phyloP scores from a whole-genome alignment of 1,140 invertebrate genomes.

The Aleiodes sp. region DNA sequence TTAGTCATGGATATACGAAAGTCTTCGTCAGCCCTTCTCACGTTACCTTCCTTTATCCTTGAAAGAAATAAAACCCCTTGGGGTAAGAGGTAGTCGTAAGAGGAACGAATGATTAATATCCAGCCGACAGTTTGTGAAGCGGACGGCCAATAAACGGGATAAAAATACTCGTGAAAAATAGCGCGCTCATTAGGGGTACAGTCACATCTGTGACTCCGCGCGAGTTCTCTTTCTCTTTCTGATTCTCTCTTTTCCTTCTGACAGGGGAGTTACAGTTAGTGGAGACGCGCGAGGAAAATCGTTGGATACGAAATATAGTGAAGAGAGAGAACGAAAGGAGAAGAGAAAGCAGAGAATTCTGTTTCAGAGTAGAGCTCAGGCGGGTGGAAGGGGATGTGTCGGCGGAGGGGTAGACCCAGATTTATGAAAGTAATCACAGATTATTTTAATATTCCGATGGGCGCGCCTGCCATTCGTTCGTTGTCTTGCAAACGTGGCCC shows the following conservation, averaged over 20 bases:
- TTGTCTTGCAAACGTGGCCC: slow-evolving; percentile 49
- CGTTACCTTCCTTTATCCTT: slow-evolving; percentile 48
- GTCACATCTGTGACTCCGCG: slow-evolving; percentile 63
- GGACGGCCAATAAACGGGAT: slow-evolving; percentile 67
- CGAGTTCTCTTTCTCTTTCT: slow-evolving; percentile 14
- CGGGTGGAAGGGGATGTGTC: background rate
- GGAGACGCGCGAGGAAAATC: background rate
- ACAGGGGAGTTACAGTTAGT: background rate
- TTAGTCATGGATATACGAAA: background rate
- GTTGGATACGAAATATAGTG: slow-evolving; percentile 14
- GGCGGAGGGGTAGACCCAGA: slow-evolving; percentile 40
- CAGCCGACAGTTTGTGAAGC: slow-evolving; percentile 66
- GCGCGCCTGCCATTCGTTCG: slow-evolving; percentile 57
- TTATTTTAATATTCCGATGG: slow-evolving; percentile 65
- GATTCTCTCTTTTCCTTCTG: slow-evolving; percentile 30
- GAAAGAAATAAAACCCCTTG: slow-evolving; percentile 58
- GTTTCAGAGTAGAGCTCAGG: background rate
- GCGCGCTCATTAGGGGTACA: slow-evolving; percentile 66
- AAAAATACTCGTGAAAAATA: slow-evolving; percentile 69
- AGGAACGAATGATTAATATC: slow-evolving; percentile 65
- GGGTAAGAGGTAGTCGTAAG: slow-evolving; percentile 51
- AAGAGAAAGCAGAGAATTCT: background rate
- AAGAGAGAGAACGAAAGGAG: slow-evolving; percentile 12
- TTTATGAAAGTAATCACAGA: slow-evolving; percentile 65
- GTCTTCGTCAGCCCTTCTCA: slow-evolving; percentile 23